A percentile compares a stretch with the other conserved stretches of the same genome.
phyloP scores from a whole-genome alignment of 2,888 invertebrate genomes.

The Thecophora atra region DNA sequence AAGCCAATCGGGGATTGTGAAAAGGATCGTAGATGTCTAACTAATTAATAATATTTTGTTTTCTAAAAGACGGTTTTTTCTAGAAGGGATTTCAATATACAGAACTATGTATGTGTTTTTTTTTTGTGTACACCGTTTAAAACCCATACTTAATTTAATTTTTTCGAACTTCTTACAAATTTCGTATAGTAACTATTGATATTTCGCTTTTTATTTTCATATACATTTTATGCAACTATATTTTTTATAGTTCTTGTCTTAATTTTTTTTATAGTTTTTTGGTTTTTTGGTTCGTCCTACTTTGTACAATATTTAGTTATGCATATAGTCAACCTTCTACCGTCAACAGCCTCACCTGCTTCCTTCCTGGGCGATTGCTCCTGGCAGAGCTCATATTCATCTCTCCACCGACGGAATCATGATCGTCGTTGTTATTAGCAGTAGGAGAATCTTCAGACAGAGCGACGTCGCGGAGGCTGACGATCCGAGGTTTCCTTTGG shows the following conservation, averaged over 20 bases:
- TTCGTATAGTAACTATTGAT: conserved; percentile 20
- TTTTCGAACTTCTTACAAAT: conserved; percentile 9
- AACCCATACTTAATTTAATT: background rate
- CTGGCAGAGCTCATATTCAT: conserved; percentile 47
- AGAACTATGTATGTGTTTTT: background rate
- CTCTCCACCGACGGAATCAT: conserved; percentile 47
- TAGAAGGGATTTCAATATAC: background rate
- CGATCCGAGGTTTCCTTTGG: conserved; percentile 73
- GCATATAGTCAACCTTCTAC: too few relatives aligned
- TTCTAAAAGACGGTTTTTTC: background rate
- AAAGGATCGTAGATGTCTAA: too few relatives aligned
- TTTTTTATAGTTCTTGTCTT: too few relatives aligned
- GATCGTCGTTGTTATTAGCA: conserved; percentile 57
- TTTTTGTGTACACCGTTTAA: background rate
- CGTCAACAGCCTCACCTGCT: too few relatives aligned
- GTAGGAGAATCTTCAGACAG: conserved; percentile 57
- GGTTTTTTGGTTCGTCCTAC: background rate
- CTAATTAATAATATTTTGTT: too few relatives aligned
- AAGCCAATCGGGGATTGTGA: too few relatives aligned
- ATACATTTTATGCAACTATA: background rate
- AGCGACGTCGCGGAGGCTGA: conserved; percentile 63
- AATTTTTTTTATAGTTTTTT: background rate
- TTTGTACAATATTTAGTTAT: background rate
- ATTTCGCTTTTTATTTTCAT: background rate
- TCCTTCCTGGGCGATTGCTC: too few relatives aligned